phyloP scores from a whole-genome alignment of 1,140 invertebrate species.

The Sminthurides bifidus region DNA sequence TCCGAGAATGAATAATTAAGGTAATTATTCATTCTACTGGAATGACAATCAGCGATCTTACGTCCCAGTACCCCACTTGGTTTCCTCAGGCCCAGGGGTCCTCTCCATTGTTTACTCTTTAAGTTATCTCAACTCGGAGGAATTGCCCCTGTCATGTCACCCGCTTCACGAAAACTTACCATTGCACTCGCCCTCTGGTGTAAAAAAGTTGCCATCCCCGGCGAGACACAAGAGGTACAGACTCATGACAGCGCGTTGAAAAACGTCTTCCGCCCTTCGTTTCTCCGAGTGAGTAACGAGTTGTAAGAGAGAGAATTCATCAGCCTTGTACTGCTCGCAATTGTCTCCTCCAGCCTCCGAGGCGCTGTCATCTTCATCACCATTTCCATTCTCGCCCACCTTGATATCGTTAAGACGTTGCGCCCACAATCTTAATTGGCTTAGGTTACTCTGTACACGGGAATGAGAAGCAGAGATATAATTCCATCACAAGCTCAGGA shows the following conservation, averaged over 20 bases:
- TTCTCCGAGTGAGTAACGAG: constrained; percentile 62
- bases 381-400: constrained; percentile 3
- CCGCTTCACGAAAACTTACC: too few species aligned
- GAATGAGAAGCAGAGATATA: background rate
- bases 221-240: constrained; percentile 63
- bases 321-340: constrained; percentile 37
- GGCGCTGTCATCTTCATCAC: background rate
- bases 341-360: background rate
- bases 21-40: too few species aligned
- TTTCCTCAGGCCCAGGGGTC: too few species aligned
- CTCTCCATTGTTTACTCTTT: too few species aligned
- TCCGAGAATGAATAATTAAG: too few species aligned
- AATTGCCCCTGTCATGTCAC: too few species aligned
- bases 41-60: too few species aligned
- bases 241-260: constrained; percentile 69
- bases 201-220: too few species aligned
- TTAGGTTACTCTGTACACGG: background rate
- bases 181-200: too few species aligned
- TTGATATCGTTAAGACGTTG: background rate
- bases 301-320: constrained; percentile 57
- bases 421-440: background rate
- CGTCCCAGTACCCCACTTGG: too few species aligned
- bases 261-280: constrained; percentile 59
- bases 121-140: too few species aligned
- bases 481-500: background rate